Evolutionary conservation across 2,113 vertebrate genomes (phyloP).

Genomic region (Prietella phreatophila): DNA sequence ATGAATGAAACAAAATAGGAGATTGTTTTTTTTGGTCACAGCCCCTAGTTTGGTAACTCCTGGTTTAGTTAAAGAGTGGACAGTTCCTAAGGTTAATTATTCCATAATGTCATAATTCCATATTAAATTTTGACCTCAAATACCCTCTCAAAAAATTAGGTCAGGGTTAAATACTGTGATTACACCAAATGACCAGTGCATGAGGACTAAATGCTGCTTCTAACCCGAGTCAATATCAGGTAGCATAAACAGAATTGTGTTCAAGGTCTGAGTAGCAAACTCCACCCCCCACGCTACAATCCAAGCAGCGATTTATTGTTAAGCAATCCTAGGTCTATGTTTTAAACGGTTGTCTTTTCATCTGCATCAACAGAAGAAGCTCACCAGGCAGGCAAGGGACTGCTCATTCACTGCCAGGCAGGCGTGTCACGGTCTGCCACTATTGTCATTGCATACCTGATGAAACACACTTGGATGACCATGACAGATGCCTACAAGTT

Average conservation of each 20-base stretch:
- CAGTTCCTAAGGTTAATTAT: neutral
- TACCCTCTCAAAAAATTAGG: neutral
- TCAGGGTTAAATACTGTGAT: neutral
- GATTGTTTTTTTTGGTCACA: neutral
- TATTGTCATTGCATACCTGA: constrained; percentile 96
- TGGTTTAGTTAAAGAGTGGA: neutral
- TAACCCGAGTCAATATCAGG: neutral
- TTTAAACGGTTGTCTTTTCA: constrained; percentile 1
- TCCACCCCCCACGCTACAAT: neutral
- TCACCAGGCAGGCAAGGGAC: constrained; percentile 89
- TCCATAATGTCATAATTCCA: neutral
- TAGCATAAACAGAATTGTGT: neutral
- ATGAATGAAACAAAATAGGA: neutral
- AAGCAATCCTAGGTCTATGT: neutral
- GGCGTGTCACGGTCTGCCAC: constrained; percentile 97
- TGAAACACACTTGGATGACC: constrained; percentile 99
- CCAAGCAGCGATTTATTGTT: neutral
- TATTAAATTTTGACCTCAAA: neutral
- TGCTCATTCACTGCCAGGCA: constrained; percentile 97
- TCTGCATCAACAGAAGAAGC: constrained; percentile 85
- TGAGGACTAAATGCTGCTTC: neutral
- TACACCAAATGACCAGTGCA: neutral
- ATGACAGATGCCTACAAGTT: constrained; percentile 99
- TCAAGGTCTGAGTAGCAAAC: neutral
- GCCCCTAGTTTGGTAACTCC: neutral